Evolutionary conservation across 1,140 invertebrate species (phyloP), one percentile per base, ranked within the genome.

Genomic region (Drosophila gunungcola): DNA sequence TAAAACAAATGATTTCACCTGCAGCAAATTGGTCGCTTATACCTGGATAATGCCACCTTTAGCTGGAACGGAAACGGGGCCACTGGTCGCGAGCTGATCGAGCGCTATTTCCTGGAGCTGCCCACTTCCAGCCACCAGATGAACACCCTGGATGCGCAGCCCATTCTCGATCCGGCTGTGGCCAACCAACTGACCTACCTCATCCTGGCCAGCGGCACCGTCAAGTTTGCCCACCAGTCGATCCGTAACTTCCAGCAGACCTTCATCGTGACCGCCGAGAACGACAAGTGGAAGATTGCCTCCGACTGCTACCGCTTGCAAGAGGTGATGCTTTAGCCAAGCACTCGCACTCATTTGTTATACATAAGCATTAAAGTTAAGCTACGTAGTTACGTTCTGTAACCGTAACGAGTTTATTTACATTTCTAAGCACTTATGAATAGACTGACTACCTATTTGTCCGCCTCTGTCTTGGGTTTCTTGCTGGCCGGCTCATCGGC

Each of bases 241-340:
- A 84, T 91, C 1, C 95, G 95, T 80, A 93, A 94, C 6, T 97
- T 97, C 77, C 95, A 96, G 78, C 96, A 98, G 92, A 96, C 95
- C 10, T 97, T 98, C 80, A 92, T 97, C 1, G 95, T 98, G 13
- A 97, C 96, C 0, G 96, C 96, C 11, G 94, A 96, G 78, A 96
- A 95, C 21, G 96, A 97, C 62, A 97, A 97, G 90, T 98, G 97
- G 97, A 97, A 97, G 93, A 97, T 98, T 67, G 96, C 96, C 25
- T 97, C 95, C 46, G 97, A 98, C 89, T 96, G 95, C 74, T 97
- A 96, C 82, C 94, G 97, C 84, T 93, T 96, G 77, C 96, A 97
- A 94, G 95, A 96, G 36, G 61, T 41, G 10, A 42, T 73, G 29
- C 11, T 74, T 1, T 73, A 32, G 21, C 5, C 27, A 32, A 48